Base-by-base conservation (phyloP, 2,797 vertebrate genomes). In the Gymnothorax javanicus region DNA sequence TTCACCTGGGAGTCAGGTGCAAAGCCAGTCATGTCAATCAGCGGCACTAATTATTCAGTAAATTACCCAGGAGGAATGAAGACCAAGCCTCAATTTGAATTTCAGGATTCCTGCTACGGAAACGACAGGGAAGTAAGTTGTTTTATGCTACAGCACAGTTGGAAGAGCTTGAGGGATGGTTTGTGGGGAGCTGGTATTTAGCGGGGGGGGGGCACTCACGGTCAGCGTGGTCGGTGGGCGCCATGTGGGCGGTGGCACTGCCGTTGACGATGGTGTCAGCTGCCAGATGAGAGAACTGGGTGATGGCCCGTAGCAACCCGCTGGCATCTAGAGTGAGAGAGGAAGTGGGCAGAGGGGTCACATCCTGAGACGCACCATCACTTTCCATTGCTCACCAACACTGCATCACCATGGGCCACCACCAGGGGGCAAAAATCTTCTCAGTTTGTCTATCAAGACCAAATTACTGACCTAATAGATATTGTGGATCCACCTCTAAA, bases 261-360 rank as follows among this genome's bases (percentile, higher is more conserved):
- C 97, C 98, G 0, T 98, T 98, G 81, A 97, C 82, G 0, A 99
- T 99, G 82, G 98, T 96, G 90, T 99, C 98, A 0, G 98, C 97
- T 0, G 95, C 89, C 90, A 98, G 94, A 91, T 99, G 98, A 0
- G 98, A 96, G 54, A 99, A 99, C 88, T 97, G 97, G 75, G 97
- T 96, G 92, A 99, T 92, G 43, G 98, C 96, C 17, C 96, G 96
- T 90, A 99, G 95, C 90, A 99, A 94, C 17, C 92, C 91, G 0
- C 96, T 95, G 23, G 97, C 97, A 59, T 99, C 99, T 99, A 91
- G 87, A 7, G 56, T 54, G 60, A 7, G 23, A 79, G 13, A 79
- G 50, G 27, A 17, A 75, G 27, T 50, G 27, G 1, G 27, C 25
- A 33, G 69, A 11, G 69, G 69, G 27, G 33, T 79, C 75, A 79